phyloP scores from a whole-genome alignment of 1,140 invertebrate species.

The Holotrichia oblita region DNA sequence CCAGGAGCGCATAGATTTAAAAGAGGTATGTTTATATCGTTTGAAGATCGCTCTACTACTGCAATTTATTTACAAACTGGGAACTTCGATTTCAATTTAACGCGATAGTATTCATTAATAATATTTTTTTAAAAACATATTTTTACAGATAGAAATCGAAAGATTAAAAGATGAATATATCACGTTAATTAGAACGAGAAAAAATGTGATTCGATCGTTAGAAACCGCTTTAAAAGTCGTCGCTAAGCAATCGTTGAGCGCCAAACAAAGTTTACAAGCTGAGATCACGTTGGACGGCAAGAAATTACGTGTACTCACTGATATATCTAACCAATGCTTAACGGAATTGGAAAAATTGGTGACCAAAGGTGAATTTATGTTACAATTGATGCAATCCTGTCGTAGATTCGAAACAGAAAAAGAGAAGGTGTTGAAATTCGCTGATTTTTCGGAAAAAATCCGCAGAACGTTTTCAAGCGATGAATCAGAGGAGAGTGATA shows the following conservation, averaged over 20 bases:
- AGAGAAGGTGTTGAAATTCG: conserved; percentile 43
- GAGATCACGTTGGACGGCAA: conserved; percentile 52
- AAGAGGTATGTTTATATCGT: too few relatives aligned
- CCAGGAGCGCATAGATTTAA: conserved; percentile 49
- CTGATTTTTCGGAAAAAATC: neutral
- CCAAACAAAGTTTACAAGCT: conserved; percentile 43
- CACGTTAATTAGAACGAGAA: neutral
- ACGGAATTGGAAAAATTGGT: conserved; percentile 47
- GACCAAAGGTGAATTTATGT: conserved; percentile 51
- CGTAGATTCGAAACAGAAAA: conserved; percentile 55
- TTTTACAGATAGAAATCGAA: conserved; percentile 41
- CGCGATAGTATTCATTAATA: neutral
- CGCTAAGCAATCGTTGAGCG: neutral
- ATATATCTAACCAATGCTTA: conserved; percentile 47
- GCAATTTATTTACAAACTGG: neutral
- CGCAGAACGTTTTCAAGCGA: neutral
- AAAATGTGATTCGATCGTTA: conserved; percentile 35
- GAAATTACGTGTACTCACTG: conserved; percentile 49
- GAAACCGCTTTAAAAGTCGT: conserved; percentile 27
- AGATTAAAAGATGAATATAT: conserved; percentile 42
- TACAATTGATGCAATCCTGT: conserved; percentile 50
- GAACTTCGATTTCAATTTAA: neutral
- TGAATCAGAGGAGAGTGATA: neutral
- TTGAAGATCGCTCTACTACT: too few relatives aligned
- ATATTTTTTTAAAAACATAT: neutral